Percentiles rank a stretch among this genome's conserved stretches.
Conservation (phyloP, 2,888 invertebrate species). For the Acrobasis repandana region DNA sequence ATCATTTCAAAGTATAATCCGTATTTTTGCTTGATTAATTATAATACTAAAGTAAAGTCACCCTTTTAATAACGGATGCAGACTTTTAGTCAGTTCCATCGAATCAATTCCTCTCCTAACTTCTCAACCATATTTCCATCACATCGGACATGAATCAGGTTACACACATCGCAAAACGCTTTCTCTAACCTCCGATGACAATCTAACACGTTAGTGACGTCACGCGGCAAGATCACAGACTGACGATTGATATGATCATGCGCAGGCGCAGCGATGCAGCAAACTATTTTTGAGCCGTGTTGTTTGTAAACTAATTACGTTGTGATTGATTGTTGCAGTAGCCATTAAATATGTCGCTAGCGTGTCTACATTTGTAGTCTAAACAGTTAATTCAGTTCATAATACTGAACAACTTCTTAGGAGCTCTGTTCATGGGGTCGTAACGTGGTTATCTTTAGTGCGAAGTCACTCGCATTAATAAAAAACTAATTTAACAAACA, state of each 20-base stretch:
- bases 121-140: not conserved
- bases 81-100: not conserved
- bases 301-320: not conserved
- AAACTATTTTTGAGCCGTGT: not conserved
- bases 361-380: too few relatives aligned
- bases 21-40: too few relatives aligned
- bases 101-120: too few relatives aligned
- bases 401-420: too few relatives aligned
- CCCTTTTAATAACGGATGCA: too few relatives aligned
- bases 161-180: constrained; percentile 9
- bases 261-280: constrained; percentile 36
- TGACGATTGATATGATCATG: constrained; percentile 31
- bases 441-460: too few relatives aligned
- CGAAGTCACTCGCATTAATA: too few relatives aligned
- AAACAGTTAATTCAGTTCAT: too few relatives aligned
- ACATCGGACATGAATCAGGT: not conserved
- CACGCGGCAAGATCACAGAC: constrained; percentile 6
- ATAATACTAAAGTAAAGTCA: too few relatives aligned
- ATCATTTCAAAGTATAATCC: too few relatives aligned
- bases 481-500: too few relatives aligned
- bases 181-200: constrained; percentile 18
- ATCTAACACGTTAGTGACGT: constrained; percentile 5
- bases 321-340: not conserved
- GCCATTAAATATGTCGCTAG: not conserved
- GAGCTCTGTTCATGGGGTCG: too few relatives aligned